Evolutionary conservation across 2,888 invertebrate genomes (phyloP), one percentile per base, ranked within the genome.

Genomic region (Stenotaenia linearis): DNA sequence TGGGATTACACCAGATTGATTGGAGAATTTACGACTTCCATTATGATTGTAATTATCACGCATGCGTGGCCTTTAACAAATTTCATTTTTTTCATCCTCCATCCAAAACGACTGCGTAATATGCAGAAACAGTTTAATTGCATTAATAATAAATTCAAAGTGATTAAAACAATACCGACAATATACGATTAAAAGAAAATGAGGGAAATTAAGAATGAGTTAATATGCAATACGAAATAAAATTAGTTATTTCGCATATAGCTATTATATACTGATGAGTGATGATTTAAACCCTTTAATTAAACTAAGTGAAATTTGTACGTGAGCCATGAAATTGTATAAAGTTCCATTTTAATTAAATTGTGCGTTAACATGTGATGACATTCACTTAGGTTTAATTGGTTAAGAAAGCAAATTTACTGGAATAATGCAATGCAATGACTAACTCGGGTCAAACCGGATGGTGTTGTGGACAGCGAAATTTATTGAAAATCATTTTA

Each of bases 301-400:
- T 61, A 61, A 61, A 61, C 25, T 61, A 61, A 61, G 61, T 61
- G 61, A 61, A 61, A 61, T 61, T 61, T 12, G 61, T 61, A 61
- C 28, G 61, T 61, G 61, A 25, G 61, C 25, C 61, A 61, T 61
- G 61, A 61, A 61, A 61, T 61, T 61, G 61, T 61, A 61, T 61
- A 61, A 61, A 61, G 61, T 61, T 61, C 61, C 61, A 61, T 61
- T 61, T 61, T 61, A 61, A 61, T 61, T 61, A 61, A 61, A 61
- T 61, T 61, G 61, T 25, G 61, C 61, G 61, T 61, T 61, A 61
- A 61, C 61, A 61, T 61, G 61, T 61, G 61, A 61, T 61, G 61
- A 61, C 61, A 61, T 61, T 61, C 61, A 61, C 61, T 61, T 61
- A 61, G 61, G 61, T 61, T 61, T 61, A 61, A 61, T 61, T 61